Evolutionary conservation across 2,113 vertebrate genomes (phyloP).

Genomic region (Cephalophus harveyi): DNA sequence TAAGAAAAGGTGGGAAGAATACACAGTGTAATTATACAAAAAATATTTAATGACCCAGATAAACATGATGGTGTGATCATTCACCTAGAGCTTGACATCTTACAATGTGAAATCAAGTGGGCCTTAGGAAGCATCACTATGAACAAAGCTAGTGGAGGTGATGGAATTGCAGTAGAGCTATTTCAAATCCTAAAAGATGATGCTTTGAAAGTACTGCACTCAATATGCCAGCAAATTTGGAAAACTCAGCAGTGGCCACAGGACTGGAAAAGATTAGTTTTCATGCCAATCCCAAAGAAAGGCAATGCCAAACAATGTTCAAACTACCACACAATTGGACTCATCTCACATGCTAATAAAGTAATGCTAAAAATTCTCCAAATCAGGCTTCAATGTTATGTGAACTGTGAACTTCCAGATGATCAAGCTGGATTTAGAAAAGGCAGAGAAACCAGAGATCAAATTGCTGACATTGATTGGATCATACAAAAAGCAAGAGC

Average conservation of each 20-base stretch:
- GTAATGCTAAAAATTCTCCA: background rate
- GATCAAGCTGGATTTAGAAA: background rate
- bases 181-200: background rate
- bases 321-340: background rate
- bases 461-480: accelerated
- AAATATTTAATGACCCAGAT: background rate
- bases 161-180: background rate
- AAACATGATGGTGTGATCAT: background rate
- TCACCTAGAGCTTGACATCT: background rate
- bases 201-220: background rate
- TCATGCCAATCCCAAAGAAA: background rate
- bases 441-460: background rate
- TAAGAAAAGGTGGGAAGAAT: background rate
- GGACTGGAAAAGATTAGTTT: background rate
- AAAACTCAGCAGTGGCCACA: background rate
- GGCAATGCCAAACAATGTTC: background rate
- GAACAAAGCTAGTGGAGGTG: background rate
- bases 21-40: background rate
- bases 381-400: background rate
- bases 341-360: background rate
- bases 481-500: background rate
- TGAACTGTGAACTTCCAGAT: background rate
- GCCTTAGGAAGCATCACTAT: background rate
- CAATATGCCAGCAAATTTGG: background rate
- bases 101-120: background rate